These are phyloP conservation scores for Gnathonemus longibarbis DNA, from an alignment of 2,113 vertebrate genomes.

Conservation along the genomic window DNA sequence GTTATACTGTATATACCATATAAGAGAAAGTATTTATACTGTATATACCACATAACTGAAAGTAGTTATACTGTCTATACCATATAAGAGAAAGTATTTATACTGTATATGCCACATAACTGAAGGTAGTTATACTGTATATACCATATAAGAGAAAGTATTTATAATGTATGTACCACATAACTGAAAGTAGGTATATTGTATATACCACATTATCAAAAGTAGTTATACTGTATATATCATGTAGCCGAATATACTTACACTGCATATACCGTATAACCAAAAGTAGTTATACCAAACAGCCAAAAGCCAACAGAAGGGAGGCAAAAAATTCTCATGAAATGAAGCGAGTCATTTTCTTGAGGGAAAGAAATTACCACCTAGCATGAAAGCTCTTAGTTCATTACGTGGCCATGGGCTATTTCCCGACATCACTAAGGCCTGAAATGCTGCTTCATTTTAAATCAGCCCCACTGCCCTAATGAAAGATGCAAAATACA, in stretches of 20 bases:
- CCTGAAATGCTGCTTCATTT: background rate
- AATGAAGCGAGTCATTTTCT: slow-evolving; percentile 6
- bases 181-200: too few relatives aligned
- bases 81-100: too few relatives aligned
- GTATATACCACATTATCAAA: background rate
- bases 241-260: background rate
- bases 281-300: background rate
- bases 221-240: background rate
- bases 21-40: background rate
- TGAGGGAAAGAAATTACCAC: background rate
- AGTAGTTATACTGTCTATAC: background rate
- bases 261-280: background rate
- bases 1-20: too few relatives aligned
- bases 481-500: background rate
- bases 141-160: too few relatives aligned
- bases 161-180: too few relatives aligned
- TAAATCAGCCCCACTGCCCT: background rate
- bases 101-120: background rate
- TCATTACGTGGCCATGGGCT: background rate
- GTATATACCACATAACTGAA: background rate
- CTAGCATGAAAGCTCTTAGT: background rate
- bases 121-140: background rate
- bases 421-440: background rate
- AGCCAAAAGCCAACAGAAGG: background rate
- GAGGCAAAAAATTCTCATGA: background rate